These are phyloP conservation scores for Clivina fossor DNA, from an alignment of 2,888 invertebrate genomes.

Conservation along the genomic window DNA sequence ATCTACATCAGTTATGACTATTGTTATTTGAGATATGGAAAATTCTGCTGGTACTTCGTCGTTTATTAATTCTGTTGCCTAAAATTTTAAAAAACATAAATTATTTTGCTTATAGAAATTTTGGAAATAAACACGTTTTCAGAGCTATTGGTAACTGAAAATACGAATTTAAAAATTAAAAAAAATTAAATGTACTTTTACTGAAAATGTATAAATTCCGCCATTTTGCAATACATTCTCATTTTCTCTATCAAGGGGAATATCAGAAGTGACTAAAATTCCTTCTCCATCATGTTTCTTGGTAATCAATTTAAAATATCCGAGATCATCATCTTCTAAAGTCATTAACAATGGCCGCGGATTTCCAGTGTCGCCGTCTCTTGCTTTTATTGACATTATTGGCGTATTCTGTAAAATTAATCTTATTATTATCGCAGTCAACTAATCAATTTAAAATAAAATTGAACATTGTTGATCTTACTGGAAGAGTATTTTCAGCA, in stretches of 20 bases:
- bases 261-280: slow-evolving; percentile 63
- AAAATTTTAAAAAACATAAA: slow-evolving; percentile 41
- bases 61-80: slow-evolving; percentile 74
- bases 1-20: slow-evolving; percentile 77
- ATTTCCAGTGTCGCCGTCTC: slow-evolving; percentile 80
- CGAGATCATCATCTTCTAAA: slow-evolving; percentile 68
- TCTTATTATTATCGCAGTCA: slow-evolving; percentile 39
- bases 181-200: slow-evolving; percentile 55
- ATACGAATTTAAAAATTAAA: neutral
- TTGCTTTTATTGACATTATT: slow-evolving; percentile 71
- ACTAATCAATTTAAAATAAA: neutral
- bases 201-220: slow-evolving; percentile 72
- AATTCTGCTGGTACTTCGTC: slow-evolving; percentile 70
- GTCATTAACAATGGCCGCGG: slow-evolving; percentile 67
- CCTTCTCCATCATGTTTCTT: slow-evolving; percentile 59
- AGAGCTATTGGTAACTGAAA: neutral
- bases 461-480: slow-evolving; percentile 45
- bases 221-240: slow-evolving; percentile 73
- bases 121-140: neutral
- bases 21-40: slow-evolving; percentile 68
- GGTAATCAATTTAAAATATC: slow-evolving; percentile 66
- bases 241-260: slow-evolving; percentile 74
- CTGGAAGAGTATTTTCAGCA: slow-evolving; percentile 70
- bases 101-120: too few species aligned
- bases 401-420: slow-evolving; percentile 57